Evolutionary conservation across 2,888 invertebrate genomes (phyloP).

Genomic region (Torymus tubicola): DNA sequence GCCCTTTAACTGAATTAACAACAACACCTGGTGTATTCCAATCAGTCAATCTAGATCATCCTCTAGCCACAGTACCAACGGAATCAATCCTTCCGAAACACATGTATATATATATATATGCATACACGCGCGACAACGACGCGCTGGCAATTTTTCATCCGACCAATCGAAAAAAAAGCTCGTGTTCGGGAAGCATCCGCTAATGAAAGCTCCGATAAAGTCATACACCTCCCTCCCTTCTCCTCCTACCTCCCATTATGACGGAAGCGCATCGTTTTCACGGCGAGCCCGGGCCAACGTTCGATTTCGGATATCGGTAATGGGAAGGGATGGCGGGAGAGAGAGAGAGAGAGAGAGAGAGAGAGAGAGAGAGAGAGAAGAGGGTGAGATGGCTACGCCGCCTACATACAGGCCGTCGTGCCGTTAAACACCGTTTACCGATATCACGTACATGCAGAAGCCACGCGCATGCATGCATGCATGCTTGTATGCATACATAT

Average conservation of each 20-base stretch:
- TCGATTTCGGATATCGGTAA: slow-evolving; percentile 52
- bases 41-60: too few relatives aligned
- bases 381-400: too few relatives aligned
- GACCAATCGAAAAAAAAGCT: background rate
- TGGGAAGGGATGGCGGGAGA: background rate
- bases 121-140: too few relatives aligned
- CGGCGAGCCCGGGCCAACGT: slow-evolving; percentile 8
- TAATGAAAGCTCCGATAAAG: slow-evolving; percentile 40
- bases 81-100: too few relatives aligned
- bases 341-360: too few relatives aligned
- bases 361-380: too few relatives aligned
- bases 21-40: too few relatives aligned
- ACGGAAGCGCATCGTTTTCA: slow-evolving; percentile 17
- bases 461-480: background rate
- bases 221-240: background rate
- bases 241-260: slow-evolving; percentile 1
- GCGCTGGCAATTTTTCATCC: background rate
- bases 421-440: slow-evolving; percentile 42
- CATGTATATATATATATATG: too few relatives aligned
- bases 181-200: background rate
- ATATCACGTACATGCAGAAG: slow-evolving; percentile 18
- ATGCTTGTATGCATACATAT: background rate
- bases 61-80: too few relatives aligned
- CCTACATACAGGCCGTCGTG: too few relatives aligned
- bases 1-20: too few relatives aligned